Percentiles rank a stretch among this genome's conserved stretches.
phyloP scores from a whole-genome alignment of 2,888 invertebrate species.

The Hyposoter dolosus region DNA sequence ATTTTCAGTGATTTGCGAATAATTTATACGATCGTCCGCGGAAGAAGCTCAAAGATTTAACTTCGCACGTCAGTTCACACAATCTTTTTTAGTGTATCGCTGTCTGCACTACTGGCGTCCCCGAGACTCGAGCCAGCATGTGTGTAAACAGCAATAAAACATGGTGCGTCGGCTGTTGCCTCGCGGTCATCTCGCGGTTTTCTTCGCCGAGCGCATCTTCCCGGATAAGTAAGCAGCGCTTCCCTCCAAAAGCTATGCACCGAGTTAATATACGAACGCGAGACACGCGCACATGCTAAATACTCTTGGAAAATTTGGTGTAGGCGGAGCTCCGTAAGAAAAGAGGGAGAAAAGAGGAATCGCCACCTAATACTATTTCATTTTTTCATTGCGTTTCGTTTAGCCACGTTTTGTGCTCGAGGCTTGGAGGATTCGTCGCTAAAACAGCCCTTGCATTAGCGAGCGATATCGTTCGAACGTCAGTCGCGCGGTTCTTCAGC shows the following conservation, averaged over 20 bases:
- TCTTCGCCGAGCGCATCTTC: conserved; percentile 51
- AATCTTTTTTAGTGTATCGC: conserved; percentile 18
- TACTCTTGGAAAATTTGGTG: conserved; percentile 60
- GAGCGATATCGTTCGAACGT: conserved; percentile 14
- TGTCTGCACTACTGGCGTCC: conserved; percentile 46
- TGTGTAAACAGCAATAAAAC: conserved; percentile 82
- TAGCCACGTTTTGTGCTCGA: conserved; percentile 13
- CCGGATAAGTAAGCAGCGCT: conserved; percentile 73
- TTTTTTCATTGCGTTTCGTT: not conserved
- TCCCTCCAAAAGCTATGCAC: conserved; percentile 53
- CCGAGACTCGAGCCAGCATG: conserved; percentile 76
- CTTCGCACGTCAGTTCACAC: conserved; percentile 47
- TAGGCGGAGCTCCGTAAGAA: conserved; percentile 57
- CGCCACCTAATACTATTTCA: conserved; percentile 18
- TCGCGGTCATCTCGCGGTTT: conserved; percentile 70
- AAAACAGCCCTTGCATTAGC: conserved; percentile 38
- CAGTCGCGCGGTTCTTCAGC: conserved; percentile 20
- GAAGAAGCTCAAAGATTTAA: conserved; percentile 48
- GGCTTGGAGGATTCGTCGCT: conserved; percentile 20
- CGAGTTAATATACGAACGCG: not conserved
- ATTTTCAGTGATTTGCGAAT: not conserved
- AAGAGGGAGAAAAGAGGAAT: conserved; percentile 47
- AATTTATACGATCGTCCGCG: conserved; percentile 5
- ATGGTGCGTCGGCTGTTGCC: conserved; percentile 66
- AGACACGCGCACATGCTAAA: not conserved